Percentiles rank a stretch among this genome's conserved stretches.
Conservation (phyloP, 2,113 vertebrate species). For the Cacatua alba region DNA sequence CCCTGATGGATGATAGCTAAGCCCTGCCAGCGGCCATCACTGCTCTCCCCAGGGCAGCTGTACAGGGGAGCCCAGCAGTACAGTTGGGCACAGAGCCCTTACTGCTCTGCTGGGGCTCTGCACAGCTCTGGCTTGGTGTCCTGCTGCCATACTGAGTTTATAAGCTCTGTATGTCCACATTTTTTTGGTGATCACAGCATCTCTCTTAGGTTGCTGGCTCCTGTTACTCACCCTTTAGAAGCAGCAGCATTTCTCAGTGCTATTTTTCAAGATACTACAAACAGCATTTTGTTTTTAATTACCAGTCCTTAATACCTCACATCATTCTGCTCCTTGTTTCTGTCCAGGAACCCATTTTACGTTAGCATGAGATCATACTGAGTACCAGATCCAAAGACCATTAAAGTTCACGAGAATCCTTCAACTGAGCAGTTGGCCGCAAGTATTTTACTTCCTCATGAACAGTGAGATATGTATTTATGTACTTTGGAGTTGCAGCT, state of each 20-base stretch:
- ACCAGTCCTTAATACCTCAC: background rate
- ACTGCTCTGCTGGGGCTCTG: background rate
- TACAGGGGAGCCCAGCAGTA: background rate
- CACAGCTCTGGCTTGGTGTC: too few species aligned
- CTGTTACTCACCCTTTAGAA: background rate
- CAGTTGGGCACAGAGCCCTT: background rate
- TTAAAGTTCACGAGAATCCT: background rate
- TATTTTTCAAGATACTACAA: background rate
- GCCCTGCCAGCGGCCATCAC: background rate
- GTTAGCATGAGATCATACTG: background rate
- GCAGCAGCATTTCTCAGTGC: background rate
- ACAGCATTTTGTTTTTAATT: background rate
- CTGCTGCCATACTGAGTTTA: background rate
- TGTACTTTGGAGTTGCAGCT: background rate
- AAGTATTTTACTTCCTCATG: background rate
- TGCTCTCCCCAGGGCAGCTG: background rate
- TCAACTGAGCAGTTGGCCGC: background rate
- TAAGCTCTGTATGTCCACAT: rapidly evolving
- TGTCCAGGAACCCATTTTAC: background rate
- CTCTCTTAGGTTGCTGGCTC: background rate
- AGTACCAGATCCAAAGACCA: background rate
- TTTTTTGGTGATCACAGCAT: background rate
- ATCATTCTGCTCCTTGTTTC: background rate
- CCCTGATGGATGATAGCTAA: background rate
- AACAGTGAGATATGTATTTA: background rate